phyloP scores from a whole-genome alignment of 2,888 invertebrate species.

The Mesoligia furuncula region DNA sequence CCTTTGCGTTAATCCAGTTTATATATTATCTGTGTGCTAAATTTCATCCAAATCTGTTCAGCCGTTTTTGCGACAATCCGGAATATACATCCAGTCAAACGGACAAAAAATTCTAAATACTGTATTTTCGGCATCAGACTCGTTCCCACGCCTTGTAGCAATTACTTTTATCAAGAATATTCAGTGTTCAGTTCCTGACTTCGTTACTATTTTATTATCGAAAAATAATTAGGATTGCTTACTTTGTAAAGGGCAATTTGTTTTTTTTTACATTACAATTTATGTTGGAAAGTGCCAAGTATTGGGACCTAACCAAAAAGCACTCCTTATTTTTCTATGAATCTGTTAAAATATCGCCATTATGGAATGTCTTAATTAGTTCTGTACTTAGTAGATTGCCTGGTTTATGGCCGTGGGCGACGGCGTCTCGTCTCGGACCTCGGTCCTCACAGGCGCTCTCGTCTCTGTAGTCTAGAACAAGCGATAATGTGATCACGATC shows the following conservation, averaged over 20 bases:
- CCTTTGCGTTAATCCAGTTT: neutral
- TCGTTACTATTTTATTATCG: neutral
- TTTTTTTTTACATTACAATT: neutral
- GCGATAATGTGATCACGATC: slow-evolving; percentile 58
- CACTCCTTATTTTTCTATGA: neutral
- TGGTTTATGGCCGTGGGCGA: slow-evolving; percentile 20
- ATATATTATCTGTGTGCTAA: neutral
- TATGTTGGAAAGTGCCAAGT: neutral
- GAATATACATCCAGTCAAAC: neutral
- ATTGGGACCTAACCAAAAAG: neutral
- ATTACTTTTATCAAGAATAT: neutral
- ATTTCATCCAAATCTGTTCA: neutral
- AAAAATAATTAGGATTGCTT: neutral
- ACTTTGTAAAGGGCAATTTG: neutral
- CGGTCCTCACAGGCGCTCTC: slow-evolving; percentile 3
- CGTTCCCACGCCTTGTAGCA: neutral
- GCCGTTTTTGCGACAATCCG: neutral
- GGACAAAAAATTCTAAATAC: neutral
- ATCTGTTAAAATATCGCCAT: neutral
- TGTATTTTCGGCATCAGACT: neutral
- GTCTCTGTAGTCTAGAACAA: slow-evolving; percentile 26
- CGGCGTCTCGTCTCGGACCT: slow-evolving; percentile 16
- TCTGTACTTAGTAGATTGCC: slow-evolving; percentile 40
- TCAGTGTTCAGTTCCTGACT: neutral
- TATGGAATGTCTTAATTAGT: slow-evolving; percentile 35